Evolutionary conservation across 2,113 vertebrate genomes (phyloP).

Genomic region (Mustela lutreola): DNA sequence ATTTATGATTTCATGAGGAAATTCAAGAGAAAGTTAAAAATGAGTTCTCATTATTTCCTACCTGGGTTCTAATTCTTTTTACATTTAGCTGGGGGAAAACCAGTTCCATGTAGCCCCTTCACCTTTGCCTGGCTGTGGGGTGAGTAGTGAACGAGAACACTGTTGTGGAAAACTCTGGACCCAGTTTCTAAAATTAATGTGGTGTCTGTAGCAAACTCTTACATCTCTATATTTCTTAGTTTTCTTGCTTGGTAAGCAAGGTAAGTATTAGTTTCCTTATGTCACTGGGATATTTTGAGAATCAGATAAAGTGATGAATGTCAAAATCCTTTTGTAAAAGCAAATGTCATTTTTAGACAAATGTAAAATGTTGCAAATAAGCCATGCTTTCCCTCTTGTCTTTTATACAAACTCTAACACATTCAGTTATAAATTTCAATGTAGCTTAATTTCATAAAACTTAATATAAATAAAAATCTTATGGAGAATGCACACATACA

Average conservation of each 20-base stretch:
- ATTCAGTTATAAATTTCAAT: constrained; percentile 52
- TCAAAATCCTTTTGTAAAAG: constrained; percentile 44
- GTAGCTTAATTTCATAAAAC: constrained; percentile 61
- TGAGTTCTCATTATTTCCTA: background rate
- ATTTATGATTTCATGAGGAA: background rate
- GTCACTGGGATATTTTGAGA: constrained; percentile 55
- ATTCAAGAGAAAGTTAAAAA: background rate
- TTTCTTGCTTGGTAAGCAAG: background rate
- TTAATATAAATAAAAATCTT: constrained; percentile 58
- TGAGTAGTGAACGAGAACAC: background rate
- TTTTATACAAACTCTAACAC: background rate
- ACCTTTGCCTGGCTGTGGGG: background rate
- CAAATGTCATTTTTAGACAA: constrained; percentile 36
- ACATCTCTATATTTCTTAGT: background rate
- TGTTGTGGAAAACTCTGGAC: background rate
- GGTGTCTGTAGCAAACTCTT: background rate
- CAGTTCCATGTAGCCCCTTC: background rate
- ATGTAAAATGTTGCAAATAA: background rate
- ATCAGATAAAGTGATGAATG: constrained; percentile 42
- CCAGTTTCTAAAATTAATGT: background rate
- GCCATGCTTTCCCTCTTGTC: background rate
- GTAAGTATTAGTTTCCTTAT: constrained; percentile 7
- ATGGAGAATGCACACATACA: background rate
- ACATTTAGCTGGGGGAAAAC: background rate
- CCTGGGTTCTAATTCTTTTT: background rate